Percentiles rank a stretch among this genome's conserved stretches.
These are phyloP conservation scores for Diplolepis rosae DNA, from an alignment of 2,888 invertebrate species.

Conservation along the genomic window DNA sequence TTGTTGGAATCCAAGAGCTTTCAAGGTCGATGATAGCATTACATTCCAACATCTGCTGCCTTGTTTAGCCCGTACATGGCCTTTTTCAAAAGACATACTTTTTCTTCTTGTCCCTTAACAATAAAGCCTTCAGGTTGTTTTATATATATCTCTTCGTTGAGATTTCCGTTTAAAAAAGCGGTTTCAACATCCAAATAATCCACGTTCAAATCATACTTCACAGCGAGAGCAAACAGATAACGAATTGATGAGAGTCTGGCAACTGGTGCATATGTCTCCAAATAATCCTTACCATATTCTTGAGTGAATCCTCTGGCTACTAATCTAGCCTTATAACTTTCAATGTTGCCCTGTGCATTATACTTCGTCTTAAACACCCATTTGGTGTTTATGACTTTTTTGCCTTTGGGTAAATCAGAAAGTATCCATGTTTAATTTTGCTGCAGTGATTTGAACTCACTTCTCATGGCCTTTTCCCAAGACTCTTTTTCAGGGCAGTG, in stretches of 20 bases:
- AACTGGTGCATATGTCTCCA: slow-evolving; percentile 56
- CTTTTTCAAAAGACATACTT: slow-evolving; percentile 46
- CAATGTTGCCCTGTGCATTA: slow-evolving; percentile 35
- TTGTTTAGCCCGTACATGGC: slow-evolving; percentile 49
- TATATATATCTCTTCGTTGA: slow-evolving; percentile 45
- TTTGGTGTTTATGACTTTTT: slow-evolving; percentile 48
- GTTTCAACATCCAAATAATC: slow-evolving; percentile 45
- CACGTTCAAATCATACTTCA: slow-evolving; percentile 36
- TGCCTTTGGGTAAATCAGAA: slow-evolving; percentile 37
- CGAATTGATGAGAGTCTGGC: slow-evolving; percentile 51
- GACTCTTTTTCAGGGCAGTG: too few species aligned
- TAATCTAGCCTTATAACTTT: slow-evolving; percentile 52
- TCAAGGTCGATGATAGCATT: slow-evolving; percentile 37
- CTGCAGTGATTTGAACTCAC: slow-evolving; percentile 48
- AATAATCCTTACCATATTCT: slow-evolving; percentile 51
- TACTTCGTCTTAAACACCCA: slow-evolving; percentile 54
- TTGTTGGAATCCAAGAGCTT: slow-evolving; percentile 18
- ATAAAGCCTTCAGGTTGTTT: slow-evolving; percentile 46
- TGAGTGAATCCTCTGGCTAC: slow-evolving; percentile 55
- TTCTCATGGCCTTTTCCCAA: slow-evolving; percentile 46
- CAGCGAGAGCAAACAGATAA: slow-evolving; percentile 47
- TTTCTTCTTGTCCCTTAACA: slow-evolving; percentile 29
- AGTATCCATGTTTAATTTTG: slow-evolving; percentile 53
- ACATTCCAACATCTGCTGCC: slow-evolving; percentile 42
- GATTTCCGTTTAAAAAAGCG: slow-evolving; percentile 39